These are phyloP conservation scores for Horisme vitalbata DNA, from an alignment of 2,888 invertebrate genomes.

Conservation along the genomic window DNA sequence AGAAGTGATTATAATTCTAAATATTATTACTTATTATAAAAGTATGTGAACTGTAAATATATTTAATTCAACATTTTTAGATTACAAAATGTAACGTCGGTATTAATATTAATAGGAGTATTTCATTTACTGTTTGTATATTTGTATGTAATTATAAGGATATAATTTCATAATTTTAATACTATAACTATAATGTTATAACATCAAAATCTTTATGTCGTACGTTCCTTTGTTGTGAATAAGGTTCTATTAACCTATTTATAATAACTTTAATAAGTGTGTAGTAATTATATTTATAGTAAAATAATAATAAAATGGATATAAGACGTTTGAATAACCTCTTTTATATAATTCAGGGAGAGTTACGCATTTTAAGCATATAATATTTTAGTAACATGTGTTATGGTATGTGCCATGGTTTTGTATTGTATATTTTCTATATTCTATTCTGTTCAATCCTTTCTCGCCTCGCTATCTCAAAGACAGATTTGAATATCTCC, in stretches of 20 bases:
- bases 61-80: conserved; percentile 58
- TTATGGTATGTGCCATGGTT: too few species aligned
- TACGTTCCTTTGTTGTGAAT: conserved; percentile 73
- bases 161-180: conserved; percentile 13
- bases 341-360: conserved; percentile 57
- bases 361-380: conserved; percentile 58
- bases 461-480: too few species aligned
- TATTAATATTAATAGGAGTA: conserved; percentile 48
- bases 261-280: conserved; percentile 56
- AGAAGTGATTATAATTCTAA: conserved; percentile 69
- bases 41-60: conserved; percentile 64
- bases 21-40: conserved; percentile 57
- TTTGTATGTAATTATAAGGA: conserved; percentile 54
- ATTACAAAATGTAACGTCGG: conserved; percentile 58
- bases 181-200: conserved; percentile 50
- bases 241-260: conserved; percentile 65
- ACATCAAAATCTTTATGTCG: conserved; percentile 62
- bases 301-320: conserved; percentile 47
- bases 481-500: too few species aligned
- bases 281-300: conserved; percentile 60
- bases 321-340: conserved; percentile 51
- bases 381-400: not conserved
- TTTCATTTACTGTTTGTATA: conserved; percentile 50
- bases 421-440: too few species aligned
- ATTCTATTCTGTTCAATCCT: too few species aligned